Conservation (phyloP, 2,113 vertebrate species). For the Ranitomeya variabilis region DNA sequence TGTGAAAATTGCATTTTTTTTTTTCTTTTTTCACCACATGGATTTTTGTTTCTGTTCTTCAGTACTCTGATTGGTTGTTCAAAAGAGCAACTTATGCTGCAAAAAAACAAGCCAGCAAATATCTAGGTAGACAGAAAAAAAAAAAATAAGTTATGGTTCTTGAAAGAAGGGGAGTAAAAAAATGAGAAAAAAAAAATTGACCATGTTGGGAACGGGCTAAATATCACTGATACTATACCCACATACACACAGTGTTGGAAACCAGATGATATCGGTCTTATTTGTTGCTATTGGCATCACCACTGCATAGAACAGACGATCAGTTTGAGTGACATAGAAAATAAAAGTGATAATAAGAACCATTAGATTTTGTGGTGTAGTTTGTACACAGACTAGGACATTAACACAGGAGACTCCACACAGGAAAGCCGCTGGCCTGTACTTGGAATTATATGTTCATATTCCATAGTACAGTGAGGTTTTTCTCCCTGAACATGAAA, state of each 20-base stretch:
- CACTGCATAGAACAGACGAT: background rate
- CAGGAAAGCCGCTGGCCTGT: slow-evolving; percentile 38
- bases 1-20: too few species aligned
- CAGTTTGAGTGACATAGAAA: background rate
- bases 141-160: too few species aligned
- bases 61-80: too few species aligned
- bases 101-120: too few species aligned
- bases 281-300: background rate
- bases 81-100: too few species aligned
- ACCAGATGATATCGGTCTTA: background rate
- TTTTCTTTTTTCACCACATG: too few species aligned
- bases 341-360: background rate
- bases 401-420: background rate
- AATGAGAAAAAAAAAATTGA: too few species aligned
- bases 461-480: slow-evolving; percentile 56
- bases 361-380: background rate
- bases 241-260: background rate
- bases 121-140: too few species aligned
- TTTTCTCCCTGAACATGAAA: slow-evolving; percentile 54
- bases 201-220: too few species aligned
- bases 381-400: background rate
- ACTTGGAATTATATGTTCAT: slow-evolving; percentile 56
- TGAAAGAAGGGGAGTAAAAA: too few species aligned
- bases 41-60: too few species aligned
- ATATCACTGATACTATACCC: too few species aligned